These are phyloP conservation scores for Forpus xanthops DNA, from an alignment of 2,797 vertebrate genomes.

Conservation along the genomic window DNA sequence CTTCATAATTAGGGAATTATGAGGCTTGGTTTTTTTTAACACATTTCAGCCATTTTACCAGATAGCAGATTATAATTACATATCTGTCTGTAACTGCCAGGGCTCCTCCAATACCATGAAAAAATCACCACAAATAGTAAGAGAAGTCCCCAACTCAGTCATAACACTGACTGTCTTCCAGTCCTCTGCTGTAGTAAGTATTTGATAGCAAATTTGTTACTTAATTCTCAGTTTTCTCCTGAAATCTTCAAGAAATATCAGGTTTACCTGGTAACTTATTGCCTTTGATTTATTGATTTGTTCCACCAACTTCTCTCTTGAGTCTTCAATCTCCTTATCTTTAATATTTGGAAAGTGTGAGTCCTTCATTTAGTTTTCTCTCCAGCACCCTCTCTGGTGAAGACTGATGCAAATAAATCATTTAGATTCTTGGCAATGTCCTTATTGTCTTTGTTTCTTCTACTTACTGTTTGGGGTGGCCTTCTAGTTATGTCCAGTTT, in stretches of 20 bases:
- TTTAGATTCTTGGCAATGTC: constrained; percentile 58
- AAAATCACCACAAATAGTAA: rapidly evolving
- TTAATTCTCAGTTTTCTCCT: constrained; percentile 28
- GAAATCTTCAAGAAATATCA: constrained; percentile 26
- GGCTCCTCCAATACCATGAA: neutral
- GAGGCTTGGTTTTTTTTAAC: neutral
- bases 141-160: neutral
- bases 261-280: constrained; percentile 10
- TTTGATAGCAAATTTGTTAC: constrained; percentile 18
- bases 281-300: constrained; percentile 49
- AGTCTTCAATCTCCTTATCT: constrained; percentile 39
- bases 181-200: constrained; percentile 10
- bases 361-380: constrained; percentile 29
- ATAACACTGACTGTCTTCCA: constrained; percentile 3
- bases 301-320: constrained; percentile 12
- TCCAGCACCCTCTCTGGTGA: constrained; percentile 26
- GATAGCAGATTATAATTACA: neutral
- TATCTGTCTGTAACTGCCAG: neutral
- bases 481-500: neutral
- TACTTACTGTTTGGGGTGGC: neutral
- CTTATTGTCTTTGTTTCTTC: constrained; percentile 44
- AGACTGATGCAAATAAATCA: constrained; percentile 60
- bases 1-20: neutral
- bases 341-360: constrained; percentile 44
- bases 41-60: neutral